Base-by-base conservation (phyloP, 2,113 vertebrate genomes). In the Odocoileus hemionus region DNA sequence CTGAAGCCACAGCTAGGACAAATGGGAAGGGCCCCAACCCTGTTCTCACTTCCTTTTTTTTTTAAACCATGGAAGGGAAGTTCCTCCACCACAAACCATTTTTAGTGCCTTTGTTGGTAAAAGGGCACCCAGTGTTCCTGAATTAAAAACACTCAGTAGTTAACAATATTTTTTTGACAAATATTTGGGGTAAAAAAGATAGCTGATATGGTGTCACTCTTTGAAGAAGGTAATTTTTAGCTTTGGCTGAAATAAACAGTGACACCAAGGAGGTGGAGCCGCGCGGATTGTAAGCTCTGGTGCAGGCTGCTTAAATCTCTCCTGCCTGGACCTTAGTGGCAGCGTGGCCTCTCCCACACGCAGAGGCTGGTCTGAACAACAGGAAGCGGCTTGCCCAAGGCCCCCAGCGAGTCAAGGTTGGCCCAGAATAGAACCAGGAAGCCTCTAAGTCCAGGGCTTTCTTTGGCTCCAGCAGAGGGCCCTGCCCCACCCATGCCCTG, bases 361-460 rank as follows among this genome's bases (percentile, higher is more conserved):
- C 30, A 57, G 95, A 97, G 94, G 86, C 78, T 60, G 92, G 86
- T 82, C 54, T 8, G 23, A 93, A 92, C 90, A 92, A 70, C 96
- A 98, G 97, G 97, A 97, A 97, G 61, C 2, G 17, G 74, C 86
- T 94, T n/a, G 1, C 70, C 92, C 93, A 61, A 60, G 83, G 86
- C 39, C 89, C 47, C 67, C 30, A 57, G 55, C 23, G 2, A 91
- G 88, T 96, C 92, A 79, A 86, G 96, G 96, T 95, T 80, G 54
- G 67, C 94, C 88, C 36, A 97, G 94, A 96, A 97, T 94, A 96
- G 97, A 97, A 76, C 74, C 88, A 80, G 95, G 96, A 97, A 91
- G 91, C 79, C 83, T 95, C 76, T 36, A 64, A 33, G 67, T 91
- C 90, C 9, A 9, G 7, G 89, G 54, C 47, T 93, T 60, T 78